Evolutionary conservation across 2,113 vertebrate species (phyloP).

Genomic region (Addax nasomaculatus): DNA sequence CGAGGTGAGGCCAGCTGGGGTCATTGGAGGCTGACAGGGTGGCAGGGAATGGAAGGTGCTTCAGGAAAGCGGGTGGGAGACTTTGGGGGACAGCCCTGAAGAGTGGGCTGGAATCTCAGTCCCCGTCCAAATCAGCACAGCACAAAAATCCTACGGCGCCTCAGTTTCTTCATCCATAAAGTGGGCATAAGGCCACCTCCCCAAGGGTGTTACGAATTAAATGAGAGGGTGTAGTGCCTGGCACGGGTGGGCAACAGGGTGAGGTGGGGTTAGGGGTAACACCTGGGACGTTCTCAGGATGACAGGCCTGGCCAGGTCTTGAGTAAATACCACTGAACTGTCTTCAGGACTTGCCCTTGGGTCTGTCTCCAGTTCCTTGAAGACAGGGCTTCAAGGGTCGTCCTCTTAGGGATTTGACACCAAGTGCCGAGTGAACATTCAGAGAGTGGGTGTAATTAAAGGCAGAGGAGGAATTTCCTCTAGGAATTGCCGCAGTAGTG

Average conservation of each 20-base stretch:
- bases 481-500: neutral
- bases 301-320: neutral
- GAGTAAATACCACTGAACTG: rapidly evolving
- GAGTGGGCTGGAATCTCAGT: neutral
- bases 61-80: neutral
- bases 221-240: neutral
- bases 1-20: constrained; percentile 84
- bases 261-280: neutral
- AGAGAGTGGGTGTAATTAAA: neutral
- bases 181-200: neutral
- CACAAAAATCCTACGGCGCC: neutral
- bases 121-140: neutral
- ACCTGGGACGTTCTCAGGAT: neutral
- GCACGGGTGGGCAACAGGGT: too few relatives aligned
- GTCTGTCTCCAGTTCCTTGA: neutral
- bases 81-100: neutral
- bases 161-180: neutral
- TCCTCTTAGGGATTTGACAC: neutral
- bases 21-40: rapidly evolving
- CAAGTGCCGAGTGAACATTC: neutral
- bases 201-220: neutral
- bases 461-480: neutral
- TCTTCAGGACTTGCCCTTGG: neutral
- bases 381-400: neutral
- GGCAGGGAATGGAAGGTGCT: neutral